Percentiles rank a stretch among this genome's conserved stretches.
Conservation (phyloP, 2,888 invertebrate species). For the Crepidodera aurea region DNA sequence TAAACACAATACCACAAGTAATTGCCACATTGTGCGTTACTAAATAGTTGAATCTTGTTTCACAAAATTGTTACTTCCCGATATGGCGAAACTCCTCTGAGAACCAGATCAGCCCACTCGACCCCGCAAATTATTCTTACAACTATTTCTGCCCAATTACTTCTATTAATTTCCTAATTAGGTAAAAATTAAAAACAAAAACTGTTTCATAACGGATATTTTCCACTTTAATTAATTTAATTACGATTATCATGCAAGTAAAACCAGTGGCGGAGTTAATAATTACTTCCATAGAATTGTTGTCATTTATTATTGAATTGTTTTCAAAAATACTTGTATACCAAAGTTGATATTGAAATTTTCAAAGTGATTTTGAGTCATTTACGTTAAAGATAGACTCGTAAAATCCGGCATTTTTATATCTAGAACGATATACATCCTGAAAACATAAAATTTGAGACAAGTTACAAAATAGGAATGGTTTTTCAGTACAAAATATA, state of each 20-base stretch:
- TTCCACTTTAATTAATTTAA: conserved; percentile 18
- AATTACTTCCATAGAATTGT: no score
- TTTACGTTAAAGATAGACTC: no score
- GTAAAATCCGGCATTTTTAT: no score
- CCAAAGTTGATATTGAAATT: no score
- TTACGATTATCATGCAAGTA: conserved; percentile 1
- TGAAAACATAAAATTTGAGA: no score
- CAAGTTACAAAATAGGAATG: no score
- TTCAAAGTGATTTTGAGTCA: no score
- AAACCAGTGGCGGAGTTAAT: not conserved
- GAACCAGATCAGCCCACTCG: not conserved
- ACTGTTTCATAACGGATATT: conserved; percentile 17
- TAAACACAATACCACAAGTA: no score
- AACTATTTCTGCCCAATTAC: conserved; percentile 10
- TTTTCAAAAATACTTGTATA: no score
- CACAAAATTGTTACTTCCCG: not conserved
- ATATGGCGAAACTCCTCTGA: not conserved
- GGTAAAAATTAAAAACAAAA: conserved; percentile 12
- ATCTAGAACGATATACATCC: no score
- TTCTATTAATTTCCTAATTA: conserved; percentile 12
- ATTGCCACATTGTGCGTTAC: not conserved
- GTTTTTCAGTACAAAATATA: no score
- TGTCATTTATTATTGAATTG: no score
- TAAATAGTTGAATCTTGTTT: not conserved
- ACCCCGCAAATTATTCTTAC: not conserved